Evolutionary conservation across 2,888 invertebrate genomes (phyloP).

Genomic region (Tipula confusa): DNA sequence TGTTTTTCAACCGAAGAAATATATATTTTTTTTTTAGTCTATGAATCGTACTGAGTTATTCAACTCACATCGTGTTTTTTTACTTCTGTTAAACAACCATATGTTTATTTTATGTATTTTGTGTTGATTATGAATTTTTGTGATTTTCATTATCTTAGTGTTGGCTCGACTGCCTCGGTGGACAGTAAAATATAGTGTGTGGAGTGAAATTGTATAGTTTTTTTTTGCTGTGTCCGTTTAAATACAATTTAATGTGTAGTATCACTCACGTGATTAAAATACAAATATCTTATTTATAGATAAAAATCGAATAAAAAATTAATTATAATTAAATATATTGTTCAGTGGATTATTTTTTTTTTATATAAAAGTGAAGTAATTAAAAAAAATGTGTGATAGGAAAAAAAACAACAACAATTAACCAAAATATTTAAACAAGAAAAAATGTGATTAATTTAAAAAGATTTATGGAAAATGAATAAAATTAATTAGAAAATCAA

Average conservation of each 20-base stretch:
- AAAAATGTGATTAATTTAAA: not conserved
- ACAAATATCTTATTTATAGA: not conserved
- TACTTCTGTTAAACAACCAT: not conserved
- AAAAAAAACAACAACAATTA: not conserved
- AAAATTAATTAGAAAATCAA: not conserved
- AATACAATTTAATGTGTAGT: not conserved
- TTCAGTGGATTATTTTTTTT: not conserved
- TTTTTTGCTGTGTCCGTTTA: not conserved
- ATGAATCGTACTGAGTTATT: not conserved
- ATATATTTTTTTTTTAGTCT: not conserved
- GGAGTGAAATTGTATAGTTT: not conserved
- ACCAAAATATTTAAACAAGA: not conserved
- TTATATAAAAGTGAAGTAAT: not conserved
- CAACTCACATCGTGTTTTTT: not conserved
- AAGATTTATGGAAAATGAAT: not conserved
- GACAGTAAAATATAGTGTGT: not conserved
- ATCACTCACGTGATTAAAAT: not conserved
- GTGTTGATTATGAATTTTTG: slow-evolving; percentile 13
- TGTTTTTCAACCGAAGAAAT: not conserved
- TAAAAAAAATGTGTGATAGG: not conserved
- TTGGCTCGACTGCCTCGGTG: slow-evolving; percentile 35
- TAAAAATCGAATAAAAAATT: not conserved
- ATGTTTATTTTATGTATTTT: slow-evolving; percentile 14
- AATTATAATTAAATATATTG: not conserved
- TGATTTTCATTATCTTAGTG: slow-evolving; percentile 33